Conservation (phyloP, 2,888 invertebrate genomes). For the Hemicrepidius hirtus region DNA sequence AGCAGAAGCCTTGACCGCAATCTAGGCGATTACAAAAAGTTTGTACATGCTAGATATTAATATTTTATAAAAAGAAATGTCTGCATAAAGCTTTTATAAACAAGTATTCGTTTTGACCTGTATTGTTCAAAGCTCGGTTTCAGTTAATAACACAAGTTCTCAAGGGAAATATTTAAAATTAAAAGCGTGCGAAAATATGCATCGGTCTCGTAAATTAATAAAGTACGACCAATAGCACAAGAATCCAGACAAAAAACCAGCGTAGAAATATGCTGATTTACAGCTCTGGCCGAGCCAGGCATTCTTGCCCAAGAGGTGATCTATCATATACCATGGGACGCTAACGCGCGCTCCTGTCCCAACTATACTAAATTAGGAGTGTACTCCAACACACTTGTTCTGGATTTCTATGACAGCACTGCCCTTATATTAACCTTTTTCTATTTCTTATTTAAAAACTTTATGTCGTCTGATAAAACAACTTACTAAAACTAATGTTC, state of each 20-base stretch:
- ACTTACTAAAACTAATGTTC: neutral
- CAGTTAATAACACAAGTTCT: conserved; percentile 30
- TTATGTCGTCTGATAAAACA: neutral
- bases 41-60: neutral
- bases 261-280: conserved; percentile 52
- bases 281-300: conserved; percentile 47
- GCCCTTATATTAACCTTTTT: conserved; percentile 15
- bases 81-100: neutral
- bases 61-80: neutral
- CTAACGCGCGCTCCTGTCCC: conserved; percentile 47
- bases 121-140: neutral
- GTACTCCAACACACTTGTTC: conserved; percentile 45
- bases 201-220: conserved; percentile 52
- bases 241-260: conserved; percentile 48
- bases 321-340: conserved; percentile 47
- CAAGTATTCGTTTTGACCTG: neutral
- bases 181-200: conserved; percentile 54
- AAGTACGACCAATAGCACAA: conserved; percentile 49
- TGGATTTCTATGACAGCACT: conserved; percentile 39
- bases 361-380: conserved; percentile 48
- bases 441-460: neutral
- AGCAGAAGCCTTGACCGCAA: no score
- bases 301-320: conserved; percentile 45
- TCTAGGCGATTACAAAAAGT: no score
- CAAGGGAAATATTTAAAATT: conserved; percentile 47